A percentile compares a stretch with the other conserved stretches of the same genome.
Conservation (phyloP, 1,140 invertebrate species). For the Drosophila trapezifrons region DNA sequence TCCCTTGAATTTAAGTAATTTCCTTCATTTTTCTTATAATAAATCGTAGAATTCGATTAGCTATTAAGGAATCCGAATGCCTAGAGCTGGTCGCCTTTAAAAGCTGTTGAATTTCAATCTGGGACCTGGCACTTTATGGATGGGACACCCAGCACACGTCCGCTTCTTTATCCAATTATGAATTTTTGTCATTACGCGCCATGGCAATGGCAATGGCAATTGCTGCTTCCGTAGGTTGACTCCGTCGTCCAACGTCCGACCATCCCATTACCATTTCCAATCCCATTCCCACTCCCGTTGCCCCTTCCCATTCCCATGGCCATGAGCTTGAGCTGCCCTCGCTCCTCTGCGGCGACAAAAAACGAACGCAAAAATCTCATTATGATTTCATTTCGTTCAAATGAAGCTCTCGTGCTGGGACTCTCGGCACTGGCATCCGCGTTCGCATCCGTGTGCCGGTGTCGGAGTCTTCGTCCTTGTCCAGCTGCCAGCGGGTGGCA, state of each 20-base stretch:
- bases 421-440: conserved; percentile 34
- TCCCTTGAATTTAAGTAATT: background rate
- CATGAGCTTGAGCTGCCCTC: background rate
- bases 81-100: background rate
- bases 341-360: conserved; percentile 56
- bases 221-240: conserved; percentile 35
- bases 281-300: conserved; percentile 1
- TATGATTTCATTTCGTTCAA: conserved; percentile 84
- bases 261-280: conserved; percentile 29
- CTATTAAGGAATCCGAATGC: conserved; percentile 4
- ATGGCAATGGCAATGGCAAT: conserved; percentile 60
- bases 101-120: conserved; percentile 49
- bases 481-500: conserved; percentile 43
- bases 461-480: conserved; percentile 33
- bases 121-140: conserved; percentile 17
- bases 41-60: conserved; percentile 8
- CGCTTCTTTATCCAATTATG: conserved; percentile 83
- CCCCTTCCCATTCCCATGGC: background rate
- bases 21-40: background rate
- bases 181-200: conserved; percentile 79
- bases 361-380: conserved; percentile 82
- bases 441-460: conserved; percentile 17
- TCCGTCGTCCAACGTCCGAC: background rate
- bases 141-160: conserved; percentile 50
- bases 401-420: conserved; percentile 76